These are phyloP conservation scores for Propithecus deckenii DNA, from an alignment of 2,797 vertebrate species.

Conservation along the genomic window DNA sequence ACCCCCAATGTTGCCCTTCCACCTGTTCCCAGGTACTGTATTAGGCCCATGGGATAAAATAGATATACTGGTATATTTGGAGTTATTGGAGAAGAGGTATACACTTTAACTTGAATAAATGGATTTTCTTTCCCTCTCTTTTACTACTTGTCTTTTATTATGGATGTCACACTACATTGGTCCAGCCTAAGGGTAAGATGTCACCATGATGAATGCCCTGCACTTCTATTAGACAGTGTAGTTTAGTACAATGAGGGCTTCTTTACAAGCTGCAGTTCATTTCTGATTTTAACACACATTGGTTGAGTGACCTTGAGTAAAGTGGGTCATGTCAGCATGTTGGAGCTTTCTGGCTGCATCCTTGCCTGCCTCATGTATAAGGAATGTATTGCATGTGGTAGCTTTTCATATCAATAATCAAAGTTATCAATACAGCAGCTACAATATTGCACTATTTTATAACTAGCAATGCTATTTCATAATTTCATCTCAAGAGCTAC, in stretches of 20 bases:
- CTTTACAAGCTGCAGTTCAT: neutral
- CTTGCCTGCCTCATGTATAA: neutral
- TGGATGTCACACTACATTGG: neutral
- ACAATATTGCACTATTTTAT: neutral
- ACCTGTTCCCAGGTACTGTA: neutral
- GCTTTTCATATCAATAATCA: neutral
- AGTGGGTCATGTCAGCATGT: neutral
- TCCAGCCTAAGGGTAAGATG: neutral
- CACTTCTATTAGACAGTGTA: neutral
- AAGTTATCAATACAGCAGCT: neutral
- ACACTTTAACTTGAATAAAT: neutral
- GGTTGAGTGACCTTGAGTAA: slow-evolving; percentile 42
- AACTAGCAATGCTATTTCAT: neutral
- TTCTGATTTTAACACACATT: slow-evolving; percentile 38
- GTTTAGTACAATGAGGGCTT: neutral
- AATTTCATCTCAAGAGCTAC: neutral
- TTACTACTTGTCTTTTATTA: neutral
- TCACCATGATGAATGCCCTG: slow-evolving; percentile 41
- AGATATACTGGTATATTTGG: neutral
- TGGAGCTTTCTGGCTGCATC: neutral
- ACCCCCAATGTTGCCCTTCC: neutral
- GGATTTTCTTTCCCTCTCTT: neutral
- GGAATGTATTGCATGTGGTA: neutral
- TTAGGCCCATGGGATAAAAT: neutral
- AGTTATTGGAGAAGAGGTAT: neutral